Evolutionary conservation across 2,888 invertebrate species (phyloP).

Genomic region (Dasypolia templi): DNA sequence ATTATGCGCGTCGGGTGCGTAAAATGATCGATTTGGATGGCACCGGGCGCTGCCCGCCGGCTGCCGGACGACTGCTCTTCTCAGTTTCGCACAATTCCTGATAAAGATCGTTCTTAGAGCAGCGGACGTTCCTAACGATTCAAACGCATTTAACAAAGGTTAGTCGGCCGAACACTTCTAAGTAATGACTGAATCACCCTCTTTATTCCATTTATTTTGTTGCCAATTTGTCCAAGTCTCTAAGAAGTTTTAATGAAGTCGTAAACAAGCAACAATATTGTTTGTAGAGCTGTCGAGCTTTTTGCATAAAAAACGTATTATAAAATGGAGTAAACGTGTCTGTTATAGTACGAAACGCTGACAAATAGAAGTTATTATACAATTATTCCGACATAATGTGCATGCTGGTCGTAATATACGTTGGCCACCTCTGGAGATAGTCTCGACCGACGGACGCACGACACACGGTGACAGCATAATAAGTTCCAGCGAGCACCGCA

Average conservation of each 20-base stretch:
- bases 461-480: slow-evolving; percentile 82
- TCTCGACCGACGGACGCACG: slow-evolving; percentile 75
- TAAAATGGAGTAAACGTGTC: slow-evolving; percentile 24
- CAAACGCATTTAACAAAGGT: slow-evolving; percentile 66
- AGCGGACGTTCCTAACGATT: slow-evolving; percentile 66
- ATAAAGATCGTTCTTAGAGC: slow-evolving; percentile 79
- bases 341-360: slow-evolving; percentile 22
- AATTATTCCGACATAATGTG: slow-evolving; percentile 75
- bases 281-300: slow-evolving; percentile 7
- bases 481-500: slow-evolving; percentile 71
- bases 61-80: slow-evolving; percentile 59
- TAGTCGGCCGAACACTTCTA: slow-evolving; percentile 67
- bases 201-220: slow-evolving; percentile 57
- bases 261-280: slow-evolving; percentile 22
- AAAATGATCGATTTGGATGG: slow-evolving; percentile 85
- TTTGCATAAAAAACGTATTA: neutral
- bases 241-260: slow-evolving; percentile 33
- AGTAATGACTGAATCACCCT: slow-evolving; percentile 67
- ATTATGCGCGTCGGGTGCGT: slow-evolving; percentile 86
- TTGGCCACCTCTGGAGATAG: slow-evolving; percentile 79
- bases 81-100: slow-evolving; percentile 77
- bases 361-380: slow-evolving; percentile 51
- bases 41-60: slow-evolving; percentile 70
- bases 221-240: slow-evolving; percentile 58
- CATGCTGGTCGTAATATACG: slow-evolving; percentile 74